Evolutionary conservation across 2,797 vertebrate species (phyloP).

Genomic region (Tapera naevia): DNA sequence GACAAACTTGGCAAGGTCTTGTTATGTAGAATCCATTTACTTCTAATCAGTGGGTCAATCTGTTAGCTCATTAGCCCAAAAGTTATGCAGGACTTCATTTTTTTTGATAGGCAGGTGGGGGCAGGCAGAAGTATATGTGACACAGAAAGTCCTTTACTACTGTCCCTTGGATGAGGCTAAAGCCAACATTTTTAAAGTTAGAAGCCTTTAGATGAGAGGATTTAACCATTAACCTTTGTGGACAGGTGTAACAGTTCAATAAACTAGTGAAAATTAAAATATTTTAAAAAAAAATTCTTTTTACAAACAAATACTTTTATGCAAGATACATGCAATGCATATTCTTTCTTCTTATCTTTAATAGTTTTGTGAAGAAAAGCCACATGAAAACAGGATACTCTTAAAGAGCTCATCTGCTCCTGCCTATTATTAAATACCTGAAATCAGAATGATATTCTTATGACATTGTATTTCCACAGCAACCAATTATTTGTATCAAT

Average conservation of each 20-base stretch:
- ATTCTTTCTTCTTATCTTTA: neutral
- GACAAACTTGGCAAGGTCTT: neutral
- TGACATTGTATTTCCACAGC: neutral
- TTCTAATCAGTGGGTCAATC: neutral
- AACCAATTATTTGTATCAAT: neutral
- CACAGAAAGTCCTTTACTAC: neutral
- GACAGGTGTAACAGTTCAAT: neutral
- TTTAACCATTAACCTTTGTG: neutral
- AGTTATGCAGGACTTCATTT: neutral
- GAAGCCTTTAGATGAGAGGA: neutral
- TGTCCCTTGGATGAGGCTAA: neutral
- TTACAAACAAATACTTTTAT: neutral
- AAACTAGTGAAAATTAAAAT: neutral
- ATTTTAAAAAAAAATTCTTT: neutral
- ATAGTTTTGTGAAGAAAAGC: neutral
- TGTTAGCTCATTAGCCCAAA: neutral
- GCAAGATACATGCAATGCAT: neutral
- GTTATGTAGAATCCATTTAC: neutral
- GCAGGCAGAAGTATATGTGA: neutral
- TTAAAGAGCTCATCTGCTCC: neutral
- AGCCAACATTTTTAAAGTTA: neutral
- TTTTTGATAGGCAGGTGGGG: neutral
- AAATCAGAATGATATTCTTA: neutral
- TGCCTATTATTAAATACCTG: neutral
- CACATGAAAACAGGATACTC: neutral